Conservation (phyloP, 2,113 vertebrate genomes). For the Smithornis capensis region DNA sequence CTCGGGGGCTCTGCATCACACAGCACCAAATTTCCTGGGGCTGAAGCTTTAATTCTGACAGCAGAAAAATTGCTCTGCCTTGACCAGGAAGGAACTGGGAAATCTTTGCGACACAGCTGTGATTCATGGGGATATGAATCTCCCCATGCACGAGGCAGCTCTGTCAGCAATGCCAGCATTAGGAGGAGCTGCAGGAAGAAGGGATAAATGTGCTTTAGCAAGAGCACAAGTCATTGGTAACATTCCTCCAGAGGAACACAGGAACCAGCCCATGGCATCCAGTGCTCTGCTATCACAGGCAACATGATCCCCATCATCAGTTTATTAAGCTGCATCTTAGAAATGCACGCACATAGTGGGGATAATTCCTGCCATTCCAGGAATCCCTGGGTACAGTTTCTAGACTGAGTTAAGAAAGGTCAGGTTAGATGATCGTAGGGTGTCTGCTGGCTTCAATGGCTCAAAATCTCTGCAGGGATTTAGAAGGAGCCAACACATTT, state of each 20-base stretch:
- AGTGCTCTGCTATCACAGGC: neutral
- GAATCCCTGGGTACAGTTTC: conserved; percentile 54
- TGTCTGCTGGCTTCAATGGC: conserved; percentile 28
- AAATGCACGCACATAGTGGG: conserved; percentile 58
- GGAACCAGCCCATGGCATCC: conserved; percentile 37
- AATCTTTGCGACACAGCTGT: neutral
- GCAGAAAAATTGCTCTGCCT: neutral
- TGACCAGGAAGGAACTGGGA: neutral
- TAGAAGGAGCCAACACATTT: conserved; percentile 65
- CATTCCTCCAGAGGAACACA: conserved; percentile 19
- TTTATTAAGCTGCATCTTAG: conserved; percentile 62
- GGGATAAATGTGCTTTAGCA: conserved; percentile 12
- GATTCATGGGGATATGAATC: neutral
- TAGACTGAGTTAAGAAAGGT: conserved; percentile 52
- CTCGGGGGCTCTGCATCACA: too few species aligned
- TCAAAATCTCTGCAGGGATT: conserved; percentile 50
- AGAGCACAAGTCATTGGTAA: conserved; percentile 10
- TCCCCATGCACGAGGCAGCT: neutral
- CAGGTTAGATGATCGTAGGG: conserved; percentile 35
- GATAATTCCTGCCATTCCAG: conserved; percentile 57
- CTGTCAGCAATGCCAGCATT: conserved; percentile 47
- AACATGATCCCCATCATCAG: conserved; percentile 59
- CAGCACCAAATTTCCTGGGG: neutral
- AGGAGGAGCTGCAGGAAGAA: conserved; percentile 47
- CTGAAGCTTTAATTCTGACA: neutral